Percentiles rank a stretch among this genome's conserved stretches.
Conservation (phyloP, 2,888 invertebrate species). For the Adelognathus sp. region DNA sequence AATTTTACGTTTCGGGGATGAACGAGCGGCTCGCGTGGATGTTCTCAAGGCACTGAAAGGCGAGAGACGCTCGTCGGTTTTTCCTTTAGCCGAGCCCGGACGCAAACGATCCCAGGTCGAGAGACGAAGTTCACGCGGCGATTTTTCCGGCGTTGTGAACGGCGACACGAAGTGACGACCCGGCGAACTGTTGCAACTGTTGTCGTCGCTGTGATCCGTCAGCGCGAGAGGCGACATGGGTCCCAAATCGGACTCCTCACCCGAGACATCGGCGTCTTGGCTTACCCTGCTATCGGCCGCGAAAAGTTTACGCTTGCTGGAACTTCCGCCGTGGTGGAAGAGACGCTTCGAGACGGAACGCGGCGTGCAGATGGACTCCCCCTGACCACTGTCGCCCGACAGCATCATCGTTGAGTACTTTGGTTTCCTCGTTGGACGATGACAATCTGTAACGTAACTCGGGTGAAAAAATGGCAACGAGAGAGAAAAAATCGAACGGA, state of each 20-base stretch:
- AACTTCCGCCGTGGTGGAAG: conserved; percentile 62
- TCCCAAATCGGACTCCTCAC: conserved; percentile 75
- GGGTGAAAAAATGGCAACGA: neutral
- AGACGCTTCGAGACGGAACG: conserved; percentile 67
- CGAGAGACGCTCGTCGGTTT: conserved; percentile 41
- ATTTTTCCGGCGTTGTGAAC: conserved; percentile 66
- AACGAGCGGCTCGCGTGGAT: conserved; percentile 66
- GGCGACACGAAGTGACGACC: conserved; percentile 69
- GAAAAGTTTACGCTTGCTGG: conserved; percentile 68
- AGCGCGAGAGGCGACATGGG: conserved; percentile 75
- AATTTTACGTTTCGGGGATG: conserved; percentile 66
- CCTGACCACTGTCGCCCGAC: conserved; percentile 65
- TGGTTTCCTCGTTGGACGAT: neutral
- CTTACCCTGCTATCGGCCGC: conserved; percentile 42
- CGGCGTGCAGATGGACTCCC: conserved; percentile 68
- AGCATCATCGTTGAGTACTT: conserved; percentile 52
- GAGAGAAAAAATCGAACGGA: neutral
- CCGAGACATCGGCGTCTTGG: conserved; percentile 62
- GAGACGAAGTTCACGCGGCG: conserved; percentile 47
- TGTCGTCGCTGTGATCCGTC: conserved; percentile 67
- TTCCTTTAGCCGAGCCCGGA: conserved; percentile 27
- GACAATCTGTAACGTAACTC: neutral
- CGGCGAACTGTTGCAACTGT: conserved; percentile 68
- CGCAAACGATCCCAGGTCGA: conserved; percentile 67
- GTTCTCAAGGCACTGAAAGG: conserved; percentile 69